phyloP scores from a whole-genome alignment of 2,113 vertebrate species.

The zebrafish (Danio rerio) region DNA sequence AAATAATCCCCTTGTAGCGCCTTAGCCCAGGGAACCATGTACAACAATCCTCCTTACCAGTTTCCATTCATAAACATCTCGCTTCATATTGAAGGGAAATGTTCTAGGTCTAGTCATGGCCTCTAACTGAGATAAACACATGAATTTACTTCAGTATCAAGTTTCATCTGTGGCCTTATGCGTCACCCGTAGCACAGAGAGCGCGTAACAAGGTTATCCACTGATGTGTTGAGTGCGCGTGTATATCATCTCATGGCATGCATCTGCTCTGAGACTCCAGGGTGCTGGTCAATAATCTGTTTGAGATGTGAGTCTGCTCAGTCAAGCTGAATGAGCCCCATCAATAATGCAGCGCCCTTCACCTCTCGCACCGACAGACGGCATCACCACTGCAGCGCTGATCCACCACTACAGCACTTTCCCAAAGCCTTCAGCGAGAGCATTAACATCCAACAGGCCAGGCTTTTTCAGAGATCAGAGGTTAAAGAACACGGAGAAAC shows the following conservation, averaged over 20 bases:
- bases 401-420: constrained; percentile 19
- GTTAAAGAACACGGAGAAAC: neutral
- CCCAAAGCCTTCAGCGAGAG: constrained; percentile 16
- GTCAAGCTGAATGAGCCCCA: constrained; percentile 32
- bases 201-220: constrained; percentile 21
- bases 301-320: constrained; percentile 24
- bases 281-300: constrained; percentile 39
- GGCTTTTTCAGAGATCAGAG: constrained; percentile 5
- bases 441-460: constrained; percentile 4
- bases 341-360: constrained; percentile 47
- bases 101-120: neutral
- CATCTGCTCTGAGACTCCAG: neutral
- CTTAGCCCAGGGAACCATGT: neutral
- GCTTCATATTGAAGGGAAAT: neutral
- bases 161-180: constrained; percentile 2
- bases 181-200: neutral
- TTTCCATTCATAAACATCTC: neutral
- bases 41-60: neutral
- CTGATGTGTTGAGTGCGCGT: constrained; percentile 23
- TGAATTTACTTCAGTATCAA: neutral
- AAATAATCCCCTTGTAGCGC: neutral
- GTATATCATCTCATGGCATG: constrained; percentile 33
- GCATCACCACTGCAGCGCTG: neutral
- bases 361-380: constrained; percentile 24
- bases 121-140: neutral